Conservation (phyloP, 2,888 invertebrate species). For the Pelosia muscerda region DNA sequence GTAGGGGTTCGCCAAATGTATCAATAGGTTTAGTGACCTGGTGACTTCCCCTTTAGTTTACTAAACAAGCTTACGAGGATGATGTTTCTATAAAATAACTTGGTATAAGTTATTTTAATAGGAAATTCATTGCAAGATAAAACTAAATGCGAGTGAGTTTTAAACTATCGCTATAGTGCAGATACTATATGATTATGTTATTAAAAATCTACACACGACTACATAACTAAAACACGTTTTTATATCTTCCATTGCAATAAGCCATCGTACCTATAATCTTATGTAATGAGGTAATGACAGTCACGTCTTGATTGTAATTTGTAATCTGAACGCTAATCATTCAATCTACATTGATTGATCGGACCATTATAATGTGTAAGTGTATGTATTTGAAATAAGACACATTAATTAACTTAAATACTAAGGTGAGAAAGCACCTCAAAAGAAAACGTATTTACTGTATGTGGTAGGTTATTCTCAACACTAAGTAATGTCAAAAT, state of each 20-base stretch:
- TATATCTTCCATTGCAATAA: not conserved
- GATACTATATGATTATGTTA: not conserved
- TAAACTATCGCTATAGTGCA: not conserved
- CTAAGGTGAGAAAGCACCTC: not conserved
- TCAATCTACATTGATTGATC: not conserved
- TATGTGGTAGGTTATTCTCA: not conserved
- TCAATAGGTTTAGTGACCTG: too few relatives aligned
- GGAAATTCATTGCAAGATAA: not conserved
- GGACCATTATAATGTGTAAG: not conserved
- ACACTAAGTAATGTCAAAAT: not conserved
- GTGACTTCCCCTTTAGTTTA: too few relatives aligned
- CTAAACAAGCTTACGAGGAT: not conserved
- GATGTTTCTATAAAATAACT: not conserved
- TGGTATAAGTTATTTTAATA: too few relatives aligned
- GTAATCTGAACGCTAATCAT: not conserved
- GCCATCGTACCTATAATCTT: not conserved
- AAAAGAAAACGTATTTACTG: not conserved
- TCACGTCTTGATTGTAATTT: constrained; percentile 4
- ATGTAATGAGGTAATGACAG: constrained; percentile 1
- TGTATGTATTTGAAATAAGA: not conserved
- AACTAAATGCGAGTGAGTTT: not conserved
- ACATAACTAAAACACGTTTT: constrained; percentile 2
- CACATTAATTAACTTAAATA: not conserved
- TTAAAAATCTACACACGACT: not conserved
- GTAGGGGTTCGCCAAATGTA: too few relatives aligned